Percentiles rank a stretch among this genome's conserved stretches.
Evolutionary conservation across 2,113 vertebrate genomes (phyloP).

Genomic region (Acanthisitta chloris): DNA sequence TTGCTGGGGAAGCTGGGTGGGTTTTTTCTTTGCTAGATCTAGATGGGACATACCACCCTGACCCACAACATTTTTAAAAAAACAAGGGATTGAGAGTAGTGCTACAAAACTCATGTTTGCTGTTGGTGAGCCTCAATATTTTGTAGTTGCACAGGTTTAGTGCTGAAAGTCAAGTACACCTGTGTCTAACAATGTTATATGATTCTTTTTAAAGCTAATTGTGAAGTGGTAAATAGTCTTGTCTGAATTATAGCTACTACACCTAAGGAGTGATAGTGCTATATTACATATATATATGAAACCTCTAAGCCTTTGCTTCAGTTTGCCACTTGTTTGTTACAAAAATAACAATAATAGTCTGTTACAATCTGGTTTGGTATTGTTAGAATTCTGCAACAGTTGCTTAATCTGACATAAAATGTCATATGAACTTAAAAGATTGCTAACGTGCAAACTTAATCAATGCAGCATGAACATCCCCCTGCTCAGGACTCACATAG

Average conservation of each 20-base stretch:
- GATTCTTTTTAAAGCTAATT: not conserved
- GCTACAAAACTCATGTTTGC: not conserved
- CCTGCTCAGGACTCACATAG: not conserved
- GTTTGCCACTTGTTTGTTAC: not conserved
- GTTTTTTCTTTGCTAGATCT: not conserved
- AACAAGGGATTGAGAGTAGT: not conserved
- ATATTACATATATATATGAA: not conserved
- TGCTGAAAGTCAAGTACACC: not conserved
- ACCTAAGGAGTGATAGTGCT: not conserved
- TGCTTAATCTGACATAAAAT: not conserved
- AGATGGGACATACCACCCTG: not conserved
- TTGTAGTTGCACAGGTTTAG: not conserved
- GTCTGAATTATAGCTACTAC: not conserved
- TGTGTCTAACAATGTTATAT: not conserved
- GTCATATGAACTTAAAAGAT: not conserved
- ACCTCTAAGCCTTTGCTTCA: not conserved
- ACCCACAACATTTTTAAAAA: not conserved
- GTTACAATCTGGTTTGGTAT: not conserved
- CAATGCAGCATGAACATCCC: not conserved
- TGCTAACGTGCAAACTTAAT: not conserved
- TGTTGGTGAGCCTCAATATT: not conserved
- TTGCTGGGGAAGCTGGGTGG: not conserved
- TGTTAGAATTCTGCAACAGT: not conserved
- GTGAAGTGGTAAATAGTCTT: not conserved
- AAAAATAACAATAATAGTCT: not conserved